Conservation (phyloP, 2,888 invertebrate genomes). For the Belgica antarctica region DNA sequence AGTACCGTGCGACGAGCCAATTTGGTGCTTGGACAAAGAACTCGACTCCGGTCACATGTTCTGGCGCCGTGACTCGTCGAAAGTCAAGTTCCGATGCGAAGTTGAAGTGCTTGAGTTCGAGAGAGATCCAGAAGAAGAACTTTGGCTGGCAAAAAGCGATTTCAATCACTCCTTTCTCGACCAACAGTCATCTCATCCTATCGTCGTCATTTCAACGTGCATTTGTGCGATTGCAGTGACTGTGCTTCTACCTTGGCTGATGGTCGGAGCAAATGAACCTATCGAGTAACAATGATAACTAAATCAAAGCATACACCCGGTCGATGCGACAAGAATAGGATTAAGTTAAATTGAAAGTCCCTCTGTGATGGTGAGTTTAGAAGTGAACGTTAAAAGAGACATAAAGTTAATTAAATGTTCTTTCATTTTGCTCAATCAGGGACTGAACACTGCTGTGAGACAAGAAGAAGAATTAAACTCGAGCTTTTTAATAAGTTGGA, state of each 20-base stretch:
- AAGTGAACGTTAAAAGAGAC: conserved; percentile 7
- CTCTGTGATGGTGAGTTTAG: conserved; percentile 21
- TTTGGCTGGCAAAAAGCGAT: neutral
- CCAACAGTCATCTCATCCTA: conserved; percentile 49
- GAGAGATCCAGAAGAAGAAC: conserved; percentile 53
- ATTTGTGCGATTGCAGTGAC: conserved; percentile 54
- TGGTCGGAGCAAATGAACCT: conserved; percentile 46
- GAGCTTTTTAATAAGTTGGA: no score
- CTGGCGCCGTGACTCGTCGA: conserved; percentile 55
- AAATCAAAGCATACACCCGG: neutral
- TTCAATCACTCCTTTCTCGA: conserved; percentile 47
- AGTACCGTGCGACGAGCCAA: conserved; percentile 12
- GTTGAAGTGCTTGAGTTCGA: conserved; percentile 56
- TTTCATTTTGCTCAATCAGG: neutral
- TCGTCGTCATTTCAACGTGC: conserved; percentile 53
- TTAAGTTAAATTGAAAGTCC: conserved; percentile 15
- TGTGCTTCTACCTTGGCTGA: conserved; percentile 54
- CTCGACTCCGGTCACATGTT: conserved; percentile 55
- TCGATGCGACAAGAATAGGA: no score
- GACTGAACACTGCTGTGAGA: conserved; percentile 5
- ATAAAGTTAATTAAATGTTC: neutral
- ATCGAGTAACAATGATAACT: conserved; percentile 18
- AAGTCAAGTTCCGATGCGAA: conserved; percentile 56
- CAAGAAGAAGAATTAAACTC: no score
- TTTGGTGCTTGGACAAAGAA: conserved; percentile 26